Evolutionary conservation across 2,888 invertebrate species (phyloP), one percentile per base, ranked within the genome.

Genomic region (Hydrotaea diabolus): DNA sequence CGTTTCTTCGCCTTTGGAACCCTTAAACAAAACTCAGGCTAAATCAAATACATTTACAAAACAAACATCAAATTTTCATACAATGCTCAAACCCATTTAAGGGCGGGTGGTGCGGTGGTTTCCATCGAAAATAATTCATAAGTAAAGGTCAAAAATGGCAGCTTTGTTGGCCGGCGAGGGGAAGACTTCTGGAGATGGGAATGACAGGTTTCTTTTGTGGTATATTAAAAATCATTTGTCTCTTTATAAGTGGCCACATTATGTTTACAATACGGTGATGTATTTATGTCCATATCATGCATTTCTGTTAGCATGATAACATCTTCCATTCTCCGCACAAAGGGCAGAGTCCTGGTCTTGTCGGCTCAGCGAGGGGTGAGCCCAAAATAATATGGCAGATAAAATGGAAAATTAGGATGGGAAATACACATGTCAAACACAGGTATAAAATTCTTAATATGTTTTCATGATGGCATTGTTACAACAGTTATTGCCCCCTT

Each of bases 361-460:
- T 31, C 31, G 31, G 31, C 7, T 31, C n/a, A n/a, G n/a, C n/a
- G n/a, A n/a, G n/a, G n/a, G n/a, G n/a, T n/a, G n/a, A n/a, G n/a
- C n/a, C n/a, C n/a, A n/a, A n/a, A n/a, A n/a, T n/a, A n/a, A 31
- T 4, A 46, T 19, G 11, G 3, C 1, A 21, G 19, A 21, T 3
- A 39, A 43, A 66, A 43, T 11, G n/a, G 23, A 64, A 43, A 43
- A 4, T 1, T 11, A 8, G 17, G 5, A 19, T 46, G 46, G 8
- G 39, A 39, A 55, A n/a, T n/a, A 88, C 88, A 89, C 88, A 89
- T 91, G 91, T 89, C 91, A 91, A 87, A 87, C 80, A 82, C 91
- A 91, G 91, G 84, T 88, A 89, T 89, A 89, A 87, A 87, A 90
- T 87, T 87, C 85, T 87, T 88, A 88, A 89, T 88, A 87, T 86